Evolutionary conservation across 2,797 vertebrate genomes (phyloP).

Genomic region (Oreochromis grahami): DNA sequence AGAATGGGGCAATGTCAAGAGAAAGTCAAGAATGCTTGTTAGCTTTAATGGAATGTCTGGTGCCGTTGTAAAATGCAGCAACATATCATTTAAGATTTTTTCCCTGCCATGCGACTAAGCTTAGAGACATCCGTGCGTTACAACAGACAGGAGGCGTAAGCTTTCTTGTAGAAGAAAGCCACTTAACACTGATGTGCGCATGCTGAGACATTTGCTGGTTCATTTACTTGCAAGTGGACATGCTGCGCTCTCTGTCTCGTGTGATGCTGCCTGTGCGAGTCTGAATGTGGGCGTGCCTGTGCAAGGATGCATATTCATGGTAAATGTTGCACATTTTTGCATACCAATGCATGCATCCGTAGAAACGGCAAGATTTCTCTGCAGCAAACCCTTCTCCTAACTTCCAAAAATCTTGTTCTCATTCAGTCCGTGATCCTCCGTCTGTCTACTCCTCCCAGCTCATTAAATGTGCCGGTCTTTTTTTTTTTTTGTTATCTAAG

Average conservation of each 20-base stretch:
- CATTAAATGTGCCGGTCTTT: slow-evolving; percentile 31
- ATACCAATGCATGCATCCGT: background rate
- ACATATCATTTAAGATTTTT: background rate
- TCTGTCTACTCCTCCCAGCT: slow-evolving; percentile 33
- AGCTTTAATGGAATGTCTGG: slow-evolving; percentile 37
- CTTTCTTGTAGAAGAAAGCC: slow-evolving; percentile 24
- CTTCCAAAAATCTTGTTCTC: slow-evolving; percentile 4
- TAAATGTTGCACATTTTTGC: background rate
- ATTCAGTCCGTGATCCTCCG: slow-evolving; percentile 12
- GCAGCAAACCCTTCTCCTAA: background rate
- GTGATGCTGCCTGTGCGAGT: background rate
- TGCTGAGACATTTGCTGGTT: slow-evolving; percentile 41
- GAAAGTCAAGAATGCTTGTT: slow-evolving; percentile 55
- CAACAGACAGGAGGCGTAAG: slow-evolving; percentile 17
- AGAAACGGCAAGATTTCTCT: background rate
- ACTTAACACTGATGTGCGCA: slow-evolving; percentile 36
- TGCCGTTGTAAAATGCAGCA: background rate
- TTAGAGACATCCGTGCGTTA: background rate
- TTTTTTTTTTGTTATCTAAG: slow-evolving; percentile 10
- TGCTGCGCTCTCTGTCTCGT: slow-evolving; percentile 13
- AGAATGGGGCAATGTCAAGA: slow-evolving; percentile 54
- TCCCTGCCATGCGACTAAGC: background rate
- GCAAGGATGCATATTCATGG: slow-evolving; percentile 11
- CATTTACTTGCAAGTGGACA: slow-evolving; percentile 46
- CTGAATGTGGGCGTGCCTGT: background rate